These are phyloP conservation scores for Neodontobutis hainanensis DNA, from an alignment of 2,113 vertebrate genomes.

Conservation along the genomic window DNA sequence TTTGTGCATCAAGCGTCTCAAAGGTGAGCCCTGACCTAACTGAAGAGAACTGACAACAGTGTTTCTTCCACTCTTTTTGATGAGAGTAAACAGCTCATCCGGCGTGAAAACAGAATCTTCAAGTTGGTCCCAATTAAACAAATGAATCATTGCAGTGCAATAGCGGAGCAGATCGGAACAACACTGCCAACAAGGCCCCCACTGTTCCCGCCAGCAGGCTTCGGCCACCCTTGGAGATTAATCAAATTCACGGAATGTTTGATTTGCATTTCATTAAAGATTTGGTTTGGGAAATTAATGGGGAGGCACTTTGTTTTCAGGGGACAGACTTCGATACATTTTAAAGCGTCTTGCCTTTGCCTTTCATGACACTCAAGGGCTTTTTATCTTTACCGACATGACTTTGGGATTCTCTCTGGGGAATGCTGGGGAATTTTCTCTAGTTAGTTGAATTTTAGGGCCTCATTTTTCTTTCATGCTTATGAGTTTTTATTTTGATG, in stretches of 20 bases:
- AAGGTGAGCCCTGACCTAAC: constrained; percentile 36
- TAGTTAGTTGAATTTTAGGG: constrained; percentile 16
- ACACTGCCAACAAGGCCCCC: constrained; percentile 56
- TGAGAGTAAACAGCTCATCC: constrained; percentile 31
- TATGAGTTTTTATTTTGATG: constrained; percentile 14
- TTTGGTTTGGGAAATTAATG: constrained; percentile 58
- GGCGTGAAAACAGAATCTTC: constrained; percentile 28
- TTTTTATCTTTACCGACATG: constrained; percentile 18
- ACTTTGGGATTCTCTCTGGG: constrained; percentile 25
- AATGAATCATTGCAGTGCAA: constrained; percentile 62
- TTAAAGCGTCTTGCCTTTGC: constrained; percentile 18
- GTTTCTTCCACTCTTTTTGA: constrained; percentile 17
- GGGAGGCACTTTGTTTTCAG: constrained; percentile 54
- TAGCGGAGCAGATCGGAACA: constrained; percentile 56
- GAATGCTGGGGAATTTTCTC: constrained; percentile 16
- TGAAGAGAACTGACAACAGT: constrained; percentile 18
- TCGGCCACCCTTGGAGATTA: constrained; percentile 69
- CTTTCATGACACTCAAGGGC: constrained; percentile 17
- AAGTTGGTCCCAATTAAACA: constrained; percentile 65
- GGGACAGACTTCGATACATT: constrained; percentile 26
- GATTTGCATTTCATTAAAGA: constrained; percentile 76
- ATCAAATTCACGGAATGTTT: constrained; percentile 70
- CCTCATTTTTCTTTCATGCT: constrained; percentile 1
- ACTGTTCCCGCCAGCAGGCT: constrained; percentile 64
- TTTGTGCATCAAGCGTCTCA: constrained; percentile 24